Evolutionary conservation across 2,797 vertebrate species (phyloP).

Genomic region (Labeo calbasu): DNA sequence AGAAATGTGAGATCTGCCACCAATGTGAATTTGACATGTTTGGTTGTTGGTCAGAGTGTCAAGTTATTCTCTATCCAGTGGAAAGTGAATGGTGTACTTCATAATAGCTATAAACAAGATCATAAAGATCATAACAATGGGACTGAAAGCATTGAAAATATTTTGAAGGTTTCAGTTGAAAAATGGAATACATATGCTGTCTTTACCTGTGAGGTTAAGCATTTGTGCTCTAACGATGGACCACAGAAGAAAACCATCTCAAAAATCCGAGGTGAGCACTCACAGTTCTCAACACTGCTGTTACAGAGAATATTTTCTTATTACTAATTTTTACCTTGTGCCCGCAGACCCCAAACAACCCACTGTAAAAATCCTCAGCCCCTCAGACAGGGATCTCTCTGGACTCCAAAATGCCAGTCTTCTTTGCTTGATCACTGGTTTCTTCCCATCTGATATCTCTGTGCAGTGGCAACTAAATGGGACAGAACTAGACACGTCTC

Average conservation of each 20-base stretch:
- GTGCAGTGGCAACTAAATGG: conserved; percentile 70
- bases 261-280: conserved; percentile 69
- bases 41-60: conserved; percentile 64
- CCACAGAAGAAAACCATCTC: conserved; percentile 50
- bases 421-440: conserved; percentile 69
- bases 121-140: conserved; percentile 64
- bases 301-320: not conserved
- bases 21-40: conserved; percentile 65
- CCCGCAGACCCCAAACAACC: conserved; percentile 63
- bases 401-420: conserved; percentile 48
- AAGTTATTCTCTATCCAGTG: conserved; percentile 67
- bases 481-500: conserved; percentile 44
- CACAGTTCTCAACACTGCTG: not conserved
- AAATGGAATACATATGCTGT: conserved; percentile 62
- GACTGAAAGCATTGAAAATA: conserved; percentile 67
- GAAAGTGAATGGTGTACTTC: conserved; percentile 53
- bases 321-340: conserved; percentile 8
- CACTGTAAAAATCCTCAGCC: conserved; percentile 64
- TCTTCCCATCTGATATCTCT: conserved; percentile 69
- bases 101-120: not conserved
- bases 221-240: conserved; percentile 59
- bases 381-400: conserved; percentile 59
- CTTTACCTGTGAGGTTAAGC: conserved; percentile 71
- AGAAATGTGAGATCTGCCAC: conserved; percentile 17
- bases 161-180: conserved; percentile 51